phyloP scores from a whole-genome alignment of 1,140 invertebrate genomes.

The Spodoptera frugiperda region DNA sequence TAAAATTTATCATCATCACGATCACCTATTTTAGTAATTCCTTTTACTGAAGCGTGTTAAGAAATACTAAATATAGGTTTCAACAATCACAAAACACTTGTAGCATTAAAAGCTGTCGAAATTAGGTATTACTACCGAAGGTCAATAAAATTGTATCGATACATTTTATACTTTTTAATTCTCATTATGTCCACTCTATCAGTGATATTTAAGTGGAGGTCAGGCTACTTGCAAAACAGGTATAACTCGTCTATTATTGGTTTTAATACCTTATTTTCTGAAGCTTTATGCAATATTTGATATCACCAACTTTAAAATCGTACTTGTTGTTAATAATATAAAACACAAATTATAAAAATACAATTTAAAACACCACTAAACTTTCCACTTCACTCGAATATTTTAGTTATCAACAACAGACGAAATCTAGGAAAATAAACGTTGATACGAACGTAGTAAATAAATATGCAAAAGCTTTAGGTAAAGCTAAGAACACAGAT shows the following conservation, averaged over 20 bases:
- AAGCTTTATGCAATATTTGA: not conserved
- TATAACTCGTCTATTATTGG: not conserved
- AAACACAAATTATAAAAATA: too few species aligned
- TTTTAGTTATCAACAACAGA: not conserved
- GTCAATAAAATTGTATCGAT: not conserved
- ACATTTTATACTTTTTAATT: not conserved
- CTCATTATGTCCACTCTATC: constrained; percentile 1
- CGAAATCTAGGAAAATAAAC: constrained; percentile 7
- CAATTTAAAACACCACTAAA: too few species aligned
- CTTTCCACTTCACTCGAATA: too few species aligned
- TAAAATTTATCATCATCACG: too few species aligned
- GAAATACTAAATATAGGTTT: too few species aligned
- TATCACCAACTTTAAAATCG: too few species aligned
- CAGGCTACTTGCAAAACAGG: not conserved
- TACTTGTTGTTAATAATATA: too few species aligned
- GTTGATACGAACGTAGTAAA: not conserved
- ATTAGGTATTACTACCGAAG: too few species aligned
- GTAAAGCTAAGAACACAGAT: constrained; percentile 28
- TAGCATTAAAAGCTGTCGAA: too few species aligned
- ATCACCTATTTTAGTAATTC: too few species aligned
- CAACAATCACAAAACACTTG: too few species aligned
- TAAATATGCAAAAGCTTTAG: constrained; percentile 12
- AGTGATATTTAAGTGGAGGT: constrained; percentile 7
- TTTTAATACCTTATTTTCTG: not conserved
- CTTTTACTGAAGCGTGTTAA: too few species aligned